Evolutionary conservation across 53 echinoderm and acorn worm genomes (phyloP), one percentile per base, ranked within the genome.

Genomic region (Antedon mediterranea): DNA sequence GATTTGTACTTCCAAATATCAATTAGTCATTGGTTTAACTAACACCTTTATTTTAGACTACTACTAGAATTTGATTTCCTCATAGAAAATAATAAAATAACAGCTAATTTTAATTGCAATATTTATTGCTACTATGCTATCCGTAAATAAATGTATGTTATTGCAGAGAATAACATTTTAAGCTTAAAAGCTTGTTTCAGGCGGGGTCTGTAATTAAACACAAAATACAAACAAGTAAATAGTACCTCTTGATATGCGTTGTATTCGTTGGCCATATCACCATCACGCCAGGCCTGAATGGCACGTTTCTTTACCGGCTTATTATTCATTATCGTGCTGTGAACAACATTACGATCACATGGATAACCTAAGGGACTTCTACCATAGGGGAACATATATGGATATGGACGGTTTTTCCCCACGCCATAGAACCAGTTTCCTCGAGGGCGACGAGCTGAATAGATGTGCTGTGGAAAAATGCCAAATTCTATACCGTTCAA

Each of bases 281-380:
- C 57, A 28, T 85, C 71, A 34, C 31, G 74, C 85, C 85, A 85
- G 8, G 80, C 85, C 76, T 85, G 79, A 30, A 85, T 85, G 74
- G 85, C 85, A 23, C 85, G 85, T 37, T 85, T 85, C 71, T 85
- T 85, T 43, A 85, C 79, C 28, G 85, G 85, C 76, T 85, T 85
- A 23, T 26, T 57, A 57, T 57, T 57, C 57, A 57, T 57, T 26
- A 26, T 23, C 3, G 23, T 13, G 23, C 57, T 26, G 23, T 26
- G 57, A 18, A 57, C 57, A 57, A 13, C 57, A 57, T 57, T 57
- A 57, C 57, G 57, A 57, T 57, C 9, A 57, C 23, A 18, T 26
- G 23, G 9, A 57, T 57, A 57, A 18, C 14, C 57, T 57, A 57
- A 57, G 57, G 57, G 57, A 11, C 9, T 57, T 11, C 23, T 2